These are phyloP conservation scores for Hypomecis atomaria DNA, from an alignment of 2,888 invertebrate species.

Conservation along the genomic window DNA sequence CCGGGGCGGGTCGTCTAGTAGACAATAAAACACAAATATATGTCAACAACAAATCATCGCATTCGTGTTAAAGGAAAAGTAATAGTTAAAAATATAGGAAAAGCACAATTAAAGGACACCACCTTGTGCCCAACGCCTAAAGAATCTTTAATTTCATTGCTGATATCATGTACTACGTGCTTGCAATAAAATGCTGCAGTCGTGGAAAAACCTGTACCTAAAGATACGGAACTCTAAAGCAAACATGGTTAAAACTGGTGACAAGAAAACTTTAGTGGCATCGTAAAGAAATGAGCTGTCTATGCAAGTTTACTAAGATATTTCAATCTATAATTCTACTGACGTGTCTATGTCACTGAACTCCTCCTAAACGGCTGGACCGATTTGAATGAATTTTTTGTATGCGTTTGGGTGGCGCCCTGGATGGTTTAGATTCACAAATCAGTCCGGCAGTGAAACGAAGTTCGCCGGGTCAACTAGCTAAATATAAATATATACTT, in stretches of 20 bases:
- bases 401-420: no score
- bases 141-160: constrained; percentile 49
- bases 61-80: constrained; percentile 1
- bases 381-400: no score
- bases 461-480: no score
- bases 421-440: no score
- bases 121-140: constrained; percentile 44
- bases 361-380: no score
- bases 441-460: no score
- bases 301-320: no score
- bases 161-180: constrained; percentile 35
- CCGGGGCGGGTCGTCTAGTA: no score
- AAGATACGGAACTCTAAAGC: constrained; percentile 13
- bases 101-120: constrained; percentile 46
- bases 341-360: no score
- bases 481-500: no score
- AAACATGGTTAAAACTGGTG: constrained; percentile 10
- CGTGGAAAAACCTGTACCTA: constrained; percentile 41
- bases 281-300: background rate
- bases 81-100: constrained; percentile 20
- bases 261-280: background rate
- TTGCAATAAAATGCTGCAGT: constrained; percentile 45
- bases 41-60: background rate
- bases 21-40: no score
- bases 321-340: no score